Evolutionary conservation across 2,113 vertebrate genomes (phyloP).

Genomic region (Periophthalmodon schlosseri): DNA sequence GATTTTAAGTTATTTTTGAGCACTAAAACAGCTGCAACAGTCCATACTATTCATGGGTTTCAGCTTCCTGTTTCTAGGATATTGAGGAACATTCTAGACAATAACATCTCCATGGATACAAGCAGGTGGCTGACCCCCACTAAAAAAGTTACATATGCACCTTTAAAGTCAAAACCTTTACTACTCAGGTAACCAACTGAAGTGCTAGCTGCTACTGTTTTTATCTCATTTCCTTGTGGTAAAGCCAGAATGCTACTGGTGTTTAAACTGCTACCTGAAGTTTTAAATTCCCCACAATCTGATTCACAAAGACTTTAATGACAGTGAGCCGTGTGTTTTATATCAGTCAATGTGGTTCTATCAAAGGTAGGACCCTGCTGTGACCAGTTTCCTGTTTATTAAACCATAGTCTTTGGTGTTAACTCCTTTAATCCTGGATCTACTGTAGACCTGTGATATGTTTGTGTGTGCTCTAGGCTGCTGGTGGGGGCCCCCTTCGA

Average conservation of each 20-base stretch:
- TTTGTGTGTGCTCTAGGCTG: constrained; percentile 75
- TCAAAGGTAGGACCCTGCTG: background rate
- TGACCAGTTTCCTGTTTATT: constrained; percentile 1
- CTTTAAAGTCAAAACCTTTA: no score
- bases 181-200: no score
- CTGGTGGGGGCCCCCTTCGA: constrained; percentile 92
- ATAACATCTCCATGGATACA: no score
- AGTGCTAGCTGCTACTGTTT: no score
- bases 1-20: no score
- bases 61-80: no score
- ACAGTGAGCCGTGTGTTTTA: background rate
- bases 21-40: no score
- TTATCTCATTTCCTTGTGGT: background rate
- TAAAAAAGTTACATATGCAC: no score
- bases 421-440: background rate
- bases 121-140: no score
- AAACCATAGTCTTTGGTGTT: background rate
- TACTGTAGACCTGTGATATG: background rate
- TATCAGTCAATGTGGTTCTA: background rate
- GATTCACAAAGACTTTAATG: background rate
- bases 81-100: no score
- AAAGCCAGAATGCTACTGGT: background rate
- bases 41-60: no score
- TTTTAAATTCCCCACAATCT: background rate
- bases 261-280: background rate